Base-by-base conservation (phyloP, 2,888 invertebrate species). In the Plemyria rubiginata region DNA sequence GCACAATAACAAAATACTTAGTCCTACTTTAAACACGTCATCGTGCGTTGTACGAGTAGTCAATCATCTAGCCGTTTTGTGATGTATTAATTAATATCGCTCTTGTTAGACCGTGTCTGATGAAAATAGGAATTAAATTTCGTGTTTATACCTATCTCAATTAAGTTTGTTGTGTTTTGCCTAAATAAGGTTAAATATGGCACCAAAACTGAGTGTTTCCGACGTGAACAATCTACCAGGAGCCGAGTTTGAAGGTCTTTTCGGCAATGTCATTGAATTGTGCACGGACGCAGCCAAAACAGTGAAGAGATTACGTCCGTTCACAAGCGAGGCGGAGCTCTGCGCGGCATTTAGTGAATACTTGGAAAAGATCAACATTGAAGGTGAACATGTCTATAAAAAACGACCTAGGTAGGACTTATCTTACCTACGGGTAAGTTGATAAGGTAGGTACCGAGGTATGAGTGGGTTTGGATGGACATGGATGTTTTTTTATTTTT, bases 181-280 rank as follows among this genome's bases (percentile, higher is more conserved):
- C n/a, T 11, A 38, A 38, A 5, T 22, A 41, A 46, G 29, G 41
- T 29, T 59, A 51, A 70, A 52, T 28, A 74, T 74, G 74, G 16
- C 67, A 36, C 29, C 54, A 5, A 67, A 67, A 64, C 83, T 85
- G 54, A 80, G 81, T 63, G 87, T 95, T 60, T 78, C 84, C 38
- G 92, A 94, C 77, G 93, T 95, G 0, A 95, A 95, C 78, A 85
- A 82, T 54, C 79, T 95, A 70, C 80, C 84, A 50, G 85, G 80
- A 50, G 91, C 93, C 49, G 87, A 94, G 66, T 95, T 95, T 78
- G 92, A 93, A 65, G 85, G 88, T 75, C 81, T 94, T 57, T 95
- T 95, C 77, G 91, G 91, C 16, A 95, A 95, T 84, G 94, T 95
- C n/a, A 93, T 95, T 57, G 95, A 95, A 76, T 84, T 94, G 63